Evolutionary conservation across 2,113 vertebrate species (phyloP).

Genomic region (Blennius ocellaris): DNA sequence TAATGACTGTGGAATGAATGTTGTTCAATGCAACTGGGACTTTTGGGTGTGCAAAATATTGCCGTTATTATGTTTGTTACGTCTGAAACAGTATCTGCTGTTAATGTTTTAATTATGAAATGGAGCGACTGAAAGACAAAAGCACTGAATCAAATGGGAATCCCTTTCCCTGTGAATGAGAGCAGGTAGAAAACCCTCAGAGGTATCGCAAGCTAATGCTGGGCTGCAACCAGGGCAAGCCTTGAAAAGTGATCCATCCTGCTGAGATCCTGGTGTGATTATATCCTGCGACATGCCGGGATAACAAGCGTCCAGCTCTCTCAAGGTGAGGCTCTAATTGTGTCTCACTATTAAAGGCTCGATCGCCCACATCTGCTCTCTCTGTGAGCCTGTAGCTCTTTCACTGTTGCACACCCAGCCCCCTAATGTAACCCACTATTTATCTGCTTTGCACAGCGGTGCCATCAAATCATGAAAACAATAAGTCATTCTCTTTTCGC

Average conservation of each 20-base stretch:
- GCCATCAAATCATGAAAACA: slow-evolving; percentile 35
- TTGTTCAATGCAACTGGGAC: slow-evolving; percentile 4
- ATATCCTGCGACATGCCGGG: slow-evolving; percentile 49
- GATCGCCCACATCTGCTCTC: slow-evolving; percentile 49
- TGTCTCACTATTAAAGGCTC: slow-evolving; percentile 49
- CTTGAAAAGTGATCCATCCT: slow-evolving; percentile 52
- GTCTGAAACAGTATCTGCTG: slow-evolving; percentile 1
- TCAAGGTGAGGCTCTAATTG: slow-evolving; percentile 70
- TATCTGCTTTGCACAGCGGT: slow-evolving; percentile 1
- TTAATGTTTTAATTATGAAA: neutral
- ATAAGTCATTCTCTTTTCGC: slow-evolving; percentile 7
- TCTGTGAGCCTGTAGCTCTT: slow-evolving; percentile 13
- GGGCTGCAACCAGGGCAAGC: neutral
- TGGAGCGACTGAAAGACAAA: neutral
- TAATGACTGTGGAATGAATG: slow-evolving; percentile 14
- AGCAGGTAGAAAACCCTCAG: slow-evolving; percentile 10
- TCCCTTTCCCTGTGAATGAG: slow-evolving; percentile 16
- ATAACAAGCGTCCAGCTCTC: slow-evolving; percentile 62
- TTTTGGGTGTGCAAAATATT: slow-evolving; percentile 13
- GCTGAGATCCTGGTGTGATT: slow-evolving; percentile 51
- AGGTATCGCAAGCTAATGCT: slow-evolving; percentile 18
- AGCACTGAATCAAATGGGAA: neutral
- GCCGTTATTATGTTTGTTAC: neutral
- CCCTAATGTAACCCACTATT: no score
- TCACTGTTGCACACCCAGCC: slow-evolving; percentile 16